Evolutionary conservation across 1,140 invertebrate genomes (phyloP).

Genomic region (Aphis gossypii): DNA sequence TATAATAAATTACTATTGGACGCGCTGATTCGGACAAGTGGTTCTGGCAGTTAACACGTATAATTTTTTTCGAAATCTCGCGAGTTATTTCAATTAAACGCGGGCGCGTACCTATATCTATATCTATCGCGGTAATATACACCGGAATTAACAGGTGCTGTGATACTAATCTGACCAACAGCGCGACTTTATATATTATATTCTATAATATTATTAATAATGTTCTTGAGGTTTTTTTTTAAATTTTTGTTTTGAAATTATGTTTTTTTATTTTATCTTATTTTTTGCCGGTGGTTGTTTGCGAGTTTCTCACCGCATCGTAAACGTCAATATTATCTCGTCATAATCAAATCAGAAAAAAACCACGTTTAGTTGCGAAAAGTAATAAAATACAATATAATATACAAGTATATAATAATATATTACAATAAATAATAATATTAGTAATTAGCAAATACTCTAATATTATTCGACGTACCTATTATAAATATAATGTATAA

Average conservation of each 20-base stretch:
- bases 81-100: slow-evolving; percentile 36
- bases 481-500: too few relatives aligned
- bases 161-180: not conserved
- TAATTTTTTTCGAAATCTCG: not conserved
- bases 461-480: too few relatives aligned
- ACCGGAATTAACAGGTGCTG: not conserved
- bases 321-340: too few relatives aligned
- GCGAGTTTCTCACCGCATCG: too few relatives aligned
- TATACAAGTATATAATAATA: not conserved
- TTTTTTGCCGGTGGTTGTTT: too few relatives aligned
- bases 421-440: not conserved
- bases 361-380: too few relatives aligned
- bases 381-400: not conserved
- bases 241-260: too few relatives aligned
- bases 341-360: too few relatives aligned
- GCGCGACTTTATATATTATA: too few relatives aligned
- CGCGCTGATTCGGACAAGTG: slow-evolving; percentile 20
- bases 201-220: too few relatives aligned
- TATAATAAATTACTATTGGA: slow-evolving; percentile 4
- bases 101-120: not conserved
- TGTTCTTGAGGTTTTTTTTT: too few relatives aligned
- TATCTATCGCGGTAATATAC: not conserved
- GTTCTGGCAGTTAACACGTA: slow-evolving; percentile 30
- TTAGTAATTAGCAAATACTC: not conserved
- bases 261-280: too few relatives aligned